Base-by-base conservation (phyloP, 1,140 invertebrate species). In the Drosophila trapezifrons region DNA sequence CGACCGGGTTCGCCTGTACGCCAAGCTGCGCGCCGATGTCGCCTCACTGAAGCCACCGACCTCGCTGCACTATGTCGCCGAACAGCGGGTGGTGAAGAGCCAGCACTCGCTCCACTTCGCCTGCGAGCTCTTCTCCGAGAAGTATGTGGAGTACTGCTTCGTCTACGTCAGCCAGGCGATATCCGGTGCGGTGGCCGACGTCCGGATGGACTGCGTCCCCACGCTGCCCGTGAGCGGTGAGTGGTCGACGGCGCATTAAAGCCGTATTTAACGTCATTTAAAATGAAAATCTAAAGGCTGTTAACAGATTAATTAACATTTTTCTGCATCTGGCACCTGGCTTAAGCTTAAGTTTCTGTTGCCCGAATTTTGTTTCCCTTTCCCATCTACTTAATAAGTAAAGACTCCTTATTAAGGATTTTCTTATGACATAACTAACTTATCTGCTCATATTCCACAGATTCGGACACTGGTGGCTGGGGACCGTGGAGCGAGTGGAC, bases 61-160 rank as follows among this genome's bases (percentile, higher is more conserved):
- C 59, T 91, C 93, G 62, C 78, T 95, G 70, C 93, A 95, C 74
- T 96, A 96, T 69, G 93, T 96, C 3, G 93, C 95, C 10, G 95
- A 96, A 82, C 93, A 95, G 76, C 91, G 94, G 29, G 91, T 92
- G 40, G 67, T 84, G 45, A 93, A 94, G 40, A 96, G 96, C 10
- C 94, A 95, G 74, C 96, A 97, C 90, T 95, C 94, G 18, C 92
- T 96, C 2, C 94, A 95, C 17, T 97, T 97, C 91, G 95, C 95
- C 90, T 97, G 96, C 82, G 95, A 96, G n/a, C 93, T 96, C 2
- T 97, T 97, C 92, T 95, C 94, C 20, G 96, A 97, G 91, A 93
- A 95, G 42, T 97, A 95, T 85, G 94, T 96, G 35, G 96, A 97
- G 80, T 97, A 97, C 78, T 97, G 96, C 92, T 97, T 97, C 92